Base-by-base conservation (phyloP, 2,888 invertebrate species). In the Xanthostigma xanthostigma region DNA sequence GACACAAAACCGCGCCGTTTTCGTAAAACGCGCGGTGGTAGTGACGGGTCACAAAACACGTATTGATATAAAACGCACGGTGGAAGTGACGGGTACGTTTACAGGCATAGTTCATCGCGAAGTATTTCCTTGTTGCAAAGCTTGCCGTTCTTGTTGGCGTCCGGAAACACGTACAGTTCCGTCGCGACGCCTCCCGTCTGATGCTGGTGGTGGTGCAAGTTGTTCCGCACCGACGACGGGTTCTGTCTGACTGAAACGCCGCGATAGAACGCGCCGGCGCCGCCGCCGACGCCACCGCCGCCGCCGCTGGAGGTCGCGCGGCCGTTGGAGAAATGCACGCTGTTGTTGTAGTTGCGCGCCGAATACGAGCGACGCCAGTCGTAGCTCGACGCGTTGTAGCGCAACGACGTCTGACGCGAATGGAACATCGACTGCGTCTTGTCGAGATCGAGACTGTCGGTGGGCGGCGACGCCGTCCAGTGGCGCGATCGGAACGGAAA, bases 401-500 rank as follows among this genome's bases (percentile, higher is more conserved):
- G 48, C 43, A 53, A 41, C n/a, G 51, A 51, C 4, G 51, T 49
- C 36, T 42, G 39, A 3, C 51, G 35, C 8, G 49, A 46, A 9
- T 51, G 42, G 13, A 39, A 14, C 5, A 46, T 59, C 34, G 57
- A 60, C 44, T 59, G 57, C 6, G 61, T 61, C 48, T 61, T 62
- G 41, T 63, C 62, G 44, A 56, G 51, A 17, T 64, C 63, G 9
- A 57, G 53, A 43, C 60, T 62, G 46, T 62, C 62, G 10, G 55
- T 60, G 6, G 58, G 56, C 12, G 58, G 57, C 50, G 56, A 58
- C 3, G 58, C 47, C 6, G 57, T 56, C 60, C 60, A 60, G 44
- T 55, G 59, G 34, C 58, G 58, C n/a, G 58, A 55, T 42, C 75
- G 73, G 51, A 76, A 75, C 2, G 79, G 74, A 55, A 83, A 81